Percentiles rank a stretch among this genome's conserved stretches.
These are phyloP conservation scores for Hipparchia semele DNA, from an alignment of 2,888 invertebrate genomes.

Conservation along the genomic window DNA sequence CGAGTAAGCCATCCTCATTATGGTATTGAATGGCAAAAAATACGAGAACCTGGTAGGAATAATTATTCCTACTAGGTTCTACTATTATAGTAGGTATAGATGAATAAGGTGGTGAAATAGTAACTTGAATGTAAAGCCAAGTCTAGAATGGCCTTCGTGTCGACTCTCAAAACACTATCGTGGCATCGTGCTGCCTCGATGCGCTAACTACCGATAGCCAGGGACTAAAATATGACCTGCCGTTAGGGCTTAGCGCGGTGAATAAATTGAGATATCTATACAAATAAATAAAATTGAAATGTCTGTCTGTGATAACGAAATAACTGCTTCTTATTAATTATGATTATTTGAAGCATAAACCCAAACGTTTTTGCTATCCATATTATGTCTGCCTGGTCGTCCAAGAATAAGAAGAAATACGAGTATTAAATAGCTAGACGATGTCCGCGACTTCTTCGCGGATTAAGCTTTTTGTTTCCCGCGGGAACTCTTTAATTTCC, in stretches of 20 bases:
- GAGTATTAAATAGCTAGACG: too few species aligned
- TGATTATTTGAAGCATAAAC: too few species aligned
- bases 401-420: too few species aligned
- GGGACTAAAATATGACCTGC: neutral
- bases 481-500: too few species aligned
- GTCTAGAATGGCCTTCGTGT: neutral
- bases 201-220: neutral
- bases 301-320: too few species aligned
- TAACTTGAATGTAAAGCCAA: neutral
- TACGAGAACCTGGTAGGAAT: neutral
- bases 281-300: neutral
- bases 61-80: too few species aligned
- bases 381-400: too few species aligned
- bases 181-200: neutral
- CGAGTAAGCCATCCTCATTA: slow-evolving; percentile 17
- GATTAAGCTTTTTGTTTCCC: too few species aligned
- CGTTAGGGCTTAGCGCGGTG: neutral
- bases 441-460: too few species aligned
- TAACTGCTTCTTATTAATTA: too few species aligned
- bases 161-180: neutral
- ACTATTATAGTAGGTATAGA: neutral
- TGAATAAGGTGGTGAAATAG: neutral
- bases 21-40: neutral
- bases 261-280: neutral
- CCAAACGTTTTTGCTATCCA: too few species aligned